A percentile compares a stretch with the other conserved stretches of the same genome.
Evolutionary conservation across 2,113 vertebrate species (phyloP).

Genomic region (Paedocypris sp.): DNA sequence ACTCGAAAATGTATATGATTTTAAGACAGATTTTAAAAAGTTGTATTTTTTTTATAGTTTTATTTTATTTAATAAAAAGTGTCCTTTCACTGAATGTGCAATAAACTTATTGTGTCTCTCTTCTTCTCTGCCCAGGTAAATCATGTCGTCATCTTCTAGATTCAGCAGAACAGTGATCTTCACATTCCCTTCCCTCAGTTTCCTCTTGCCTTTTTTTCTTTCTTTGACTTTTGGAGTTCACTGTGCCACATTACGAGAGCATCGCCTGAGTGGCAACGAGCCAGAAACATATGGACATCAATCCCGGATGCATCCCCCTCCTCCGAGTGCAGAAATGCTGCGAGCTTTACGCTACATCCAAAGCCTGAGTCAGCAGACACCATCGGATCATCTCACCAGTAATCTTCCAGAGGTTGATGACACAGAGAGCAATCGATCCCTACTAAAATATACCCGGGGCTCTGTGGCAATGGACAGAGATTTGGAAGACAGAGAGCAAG

Average conservation of each 20-base stretch:
- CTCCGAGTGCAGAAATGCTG: constrained; percentile 78
- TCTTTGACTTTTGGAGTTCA: constrained; percentile 47
- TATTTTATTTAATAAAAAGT: constrained; percentile 4
- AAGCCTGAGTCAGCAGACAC: constrained; percentile 72
- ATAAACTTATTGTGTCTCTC: not conserved
- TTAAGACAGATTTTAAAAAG: too few species aligned
- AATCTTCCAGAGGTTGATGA: constrained; percentile 27
- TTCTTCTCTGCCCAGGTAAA: constrained; percentile 59
- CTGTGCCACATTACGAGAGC: constrained; percentile 72
- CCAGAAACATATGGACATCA: constrained; percentile 50
- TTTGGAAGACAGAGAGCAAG: constrained; percentile 39
- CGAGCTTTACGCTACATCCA: constrained; percentile 89
- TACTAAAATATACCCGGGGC: constrained; percentile 60
- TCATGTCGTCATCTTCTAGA: constrained; percentile 60
- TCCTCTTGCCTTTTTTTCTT: constrained; percentile 58
- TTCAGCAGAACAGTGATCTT: constrained; percentile 45
- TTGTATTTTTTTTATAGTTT: too few species aligned
- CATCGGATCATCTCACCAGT: constrained; percentile 53
- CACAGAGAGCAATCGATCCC: constrained; percentile 46
- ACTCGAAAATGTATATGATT: too few species aligned
- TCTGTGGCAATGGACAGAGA: constrained; percentile 38
- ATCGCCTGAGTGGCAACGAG: constrained; percentile 69
- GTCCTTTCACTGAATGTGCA: too few species aligned
- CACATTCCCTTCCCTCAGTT: constrained; percentile 50
- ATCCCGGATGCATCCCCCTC: constrained; percentile 53